Evolutionary conservation across 1,140 invertebrate species (phyloP), one percentile per base, ranked within the genome.

Genomic region (Drepana arcuata): DNA sequence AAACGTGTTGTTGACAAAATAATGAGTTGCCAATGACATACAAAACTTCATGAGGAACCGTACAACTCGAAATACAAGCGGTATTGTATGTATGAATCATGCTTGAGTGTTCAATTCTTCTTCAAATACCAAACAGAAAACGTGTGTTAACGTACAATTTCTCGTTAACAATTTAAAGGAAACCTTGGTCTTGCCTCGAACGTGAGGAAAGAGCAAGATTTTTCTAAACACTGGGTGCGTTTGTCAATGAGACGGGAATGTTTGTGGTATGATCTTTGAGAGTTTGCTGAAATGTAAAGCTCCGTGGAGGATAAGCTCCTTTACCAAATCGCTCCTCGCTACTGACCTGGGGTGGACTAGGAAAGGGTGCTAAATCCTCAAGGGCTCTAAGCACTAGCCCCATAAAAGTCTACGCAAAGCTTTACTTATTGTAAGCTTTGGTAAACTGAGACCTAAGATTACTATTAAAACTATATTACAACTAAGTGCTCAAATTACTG

Each of bases 391-490:
- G 34, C 42, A 35, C 10, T 42, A 39, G 34, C 33, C n/a, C n/a
- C n/a, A n/a, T n/a, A n/a, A n/a, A n/a, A n/a, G n/a, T 47, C 72
- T 81, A 81, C 70, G 60, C 60, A 74, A 81, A 81, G 72, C 74
- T 72, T 74, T 62, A 69, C 57, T 60, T 57, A 41, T 52, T 39
- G 39, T 54, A 38, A 25, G n/a, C 33, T 33, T 41, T 25, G 15
- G 18, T 18, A 27, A 40, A 34, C 39, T 48, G 42, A n/a, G n/a
- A n/a, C n/a, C n/a, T 38, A 7, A 27, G 24, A 14, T 41, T 25
- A 42, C 39, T 41, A 48, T 34, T 25, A 38, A 42, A n/a, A n/a
- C n/a, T n/a, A n/a, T n/a, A n/a, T n/a, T n/a, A n/a, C n/a, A n/a
- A n/a, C n/a, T n/a, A n/a, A 55, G 51, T 62, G 54, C 49, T 55